Conservation (phyloP, 2,113 vertebrate genomes). For the Oxyura jamaicensis region DNA sequence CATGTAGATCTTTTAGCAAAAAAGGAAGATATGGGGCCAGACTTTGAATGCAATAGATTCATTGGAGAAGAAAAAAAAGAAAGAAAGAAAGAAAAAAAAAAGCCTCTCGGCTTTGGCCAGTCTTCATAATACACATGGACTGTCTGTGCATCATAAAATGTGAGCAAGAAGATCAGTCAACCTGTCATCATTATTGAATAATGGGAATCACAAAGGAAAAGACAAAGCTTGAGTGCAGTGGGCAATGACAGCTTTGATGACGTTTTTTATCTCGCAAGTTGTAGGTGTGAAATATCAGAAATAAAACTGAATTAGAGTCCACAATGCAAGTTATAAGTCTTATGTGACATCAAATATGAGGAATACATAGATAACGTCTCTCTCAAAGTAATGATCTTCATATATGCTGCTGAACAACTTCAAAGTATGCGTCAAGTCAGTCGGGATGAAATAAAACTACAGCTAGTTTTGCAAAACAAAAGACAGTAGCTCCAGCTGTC, state of each 20-base stretch:
- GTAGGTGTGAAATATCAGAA: not conserved
- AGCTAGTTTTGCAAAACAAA: not conserved
- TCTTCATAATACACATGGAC: slow-evolving; percentile 5
- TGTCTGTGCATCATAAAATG: slow-evolving; percentile 3
- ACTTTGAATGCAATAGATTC: slow-evolving; percentile 4
- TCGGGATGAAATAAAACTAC: slow-evolving; percentile 42
- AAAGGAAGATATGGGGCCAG: not conserved
- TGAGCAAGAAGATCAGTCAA: slow-evolving; percentile 3
- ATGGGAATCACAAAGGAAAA: not conserved
- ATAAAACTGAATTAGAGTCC: not conserved
- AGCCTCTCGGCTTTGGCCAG: not conserved
- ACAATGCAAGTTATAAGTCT: not conserved
- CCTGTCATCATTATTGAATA: not conserved
- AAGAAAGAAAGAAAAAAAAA: not conserved
- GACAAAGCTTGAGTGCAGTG: not conserved
- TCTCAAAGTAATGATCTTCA: not conserved
- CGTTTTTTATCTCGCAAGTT: not conserved
- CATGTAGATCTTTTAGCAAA: not conserved
- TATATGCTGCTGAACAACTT: not conserved
- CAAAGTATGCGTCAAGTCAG: not conserved
- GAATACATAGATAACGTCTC: not conserved
- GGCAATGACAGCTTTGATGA: not conserved
- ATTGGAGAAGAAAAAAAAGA: not conserved
- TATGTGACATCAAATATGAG: not conserved
- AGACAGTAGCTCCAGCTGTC: not conserved